Evolutionary conservation across 2,113 vertebrate genomes (phyloP).

Genomic region (Pterocles gutturalis): DNA sequence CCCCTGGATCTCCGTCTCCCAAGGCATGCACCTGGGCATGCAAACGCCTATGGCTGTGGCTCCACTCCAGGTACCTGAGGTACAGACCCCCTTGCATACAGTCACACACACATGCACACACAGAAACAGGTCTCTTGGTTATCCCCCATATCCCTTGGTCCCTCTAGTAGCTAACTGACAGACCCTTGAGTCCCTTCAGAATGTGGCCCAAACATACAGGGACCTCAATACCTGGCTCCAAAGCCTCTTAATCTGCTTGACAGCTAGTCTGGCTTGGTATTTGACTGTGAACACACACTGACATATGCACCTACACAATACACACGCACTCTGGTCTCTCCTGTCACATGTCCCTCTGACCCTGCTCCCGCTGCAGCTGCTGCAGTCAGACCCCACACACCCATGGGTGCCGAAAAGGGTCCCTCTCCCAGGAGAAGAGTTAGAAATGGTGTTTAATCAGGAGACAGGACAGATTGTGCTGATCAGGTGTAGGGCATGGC

Average conservation of each 20-base stretch:
- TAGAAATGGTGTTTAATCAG: not conserved
- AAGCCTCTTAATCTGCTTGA: not conserved
- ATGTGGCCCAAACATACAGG: not conserved
- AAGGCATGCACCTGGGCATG: not conserved
- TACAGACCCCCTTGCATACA: not conserved
- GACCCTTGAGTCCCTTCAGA: not conserved
- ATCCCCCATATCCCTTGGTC: not conserved
- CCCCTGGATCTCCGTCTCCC: not conserved
- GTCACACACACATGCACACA: not conserved
- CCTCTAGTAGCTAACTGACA: not conserved
- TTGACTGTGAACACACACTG: not conserved
- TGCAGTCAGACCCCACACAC: not conserved
- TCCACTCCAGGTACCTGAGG: not conserved
- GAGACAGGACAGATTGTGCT: not conserved
- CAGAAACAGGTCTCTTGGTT: not conserved
- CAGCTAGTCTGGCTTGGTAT: not conserved
- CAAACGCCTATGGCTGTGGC: not conserved
- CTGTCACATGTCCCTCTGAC: not conserved
- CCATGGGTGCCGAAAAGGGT: not conserved
- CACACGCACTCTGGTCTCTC: accelerated
- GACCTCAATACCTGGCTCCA: not conserved
- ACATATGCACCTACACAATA: not conserved
- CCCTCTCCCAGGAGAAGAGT: not conserved
- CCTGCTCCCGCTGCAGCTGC: not conserved
- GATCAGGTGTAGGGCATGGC: not conserved